phyloP scores from a whole-genome alignment of 2,113 vertebrate species.

The Myotis brandtii region DNA sequence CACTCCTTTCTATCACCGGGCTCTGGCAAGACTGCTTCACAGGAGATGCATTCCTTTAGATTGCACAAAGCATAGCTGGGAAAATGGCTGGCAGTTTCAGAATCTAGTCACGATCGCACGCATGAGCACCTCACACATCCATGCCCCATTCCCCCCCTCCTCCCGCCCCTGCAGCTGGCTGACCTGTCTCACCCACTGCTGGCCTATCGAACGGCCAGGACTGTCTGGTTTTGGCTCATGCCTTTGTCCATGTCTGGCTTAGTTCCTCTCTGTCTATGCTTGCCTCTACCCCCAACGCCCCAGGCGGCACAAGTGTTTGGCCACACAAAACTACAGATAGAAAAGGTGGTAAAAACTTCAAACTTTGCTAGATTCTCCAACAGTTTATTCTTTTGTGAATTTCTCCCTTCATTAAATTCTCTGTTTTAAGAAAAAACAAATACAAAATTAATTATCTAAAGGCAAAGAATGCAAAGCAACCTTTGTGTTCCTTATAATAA shows the following conservation, averaged over 20 bases:
- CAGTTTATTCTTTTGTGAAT: conserved; percentile 76
- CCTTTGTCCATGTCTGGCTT: conserved; percentile 98
- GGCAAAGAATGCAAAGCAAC: conserved; percentile 74
- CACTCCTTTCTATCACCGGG: conserved; percentile 16
- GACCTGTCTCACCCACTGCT: conserved; percentile 89
- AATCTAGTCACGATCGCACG: conserved; percentile 84
- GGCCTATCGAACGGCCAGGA: conserved; percentile 91
- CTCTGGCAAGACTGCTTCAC: conserved; percentile 51
- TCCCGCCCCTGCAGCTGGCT: conserved; percentile 90
- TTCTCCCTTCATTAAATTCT: conserved; percentile 61
- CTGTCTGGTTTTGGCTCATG: conserved; percentile 93
- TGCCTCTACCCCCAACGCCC: conserved; percentile 83
- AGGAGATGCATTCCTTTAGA: conserved; percentile 81
- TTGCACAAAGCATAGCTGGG: conserved; percentile 82
- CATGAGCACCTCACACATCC: conserved; percentile 87
- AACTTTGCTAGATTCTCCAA: conserved; percentile 74
- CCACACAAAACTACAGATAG: conserved; percentile 82
- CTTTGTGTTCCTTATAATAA: conserved; percentile 81
- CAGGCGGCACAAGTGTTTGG: conserved; percentile 87
- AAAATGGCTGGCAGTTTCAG: conserved; percentile 85
- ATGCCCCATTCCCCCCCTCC: conserved; percentile 53
- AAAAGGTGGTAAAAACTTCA: conserved; percentile 80
- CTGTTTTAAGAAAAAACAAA: conserved; percentile 64
- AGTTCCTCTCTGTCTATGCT: conserved; percentile 90
- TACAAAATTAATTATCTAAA: conserved; percentile 68